Conservation (phyloP, 2,888 invertebrate genomes). For the Anodontia alba region DNA sequence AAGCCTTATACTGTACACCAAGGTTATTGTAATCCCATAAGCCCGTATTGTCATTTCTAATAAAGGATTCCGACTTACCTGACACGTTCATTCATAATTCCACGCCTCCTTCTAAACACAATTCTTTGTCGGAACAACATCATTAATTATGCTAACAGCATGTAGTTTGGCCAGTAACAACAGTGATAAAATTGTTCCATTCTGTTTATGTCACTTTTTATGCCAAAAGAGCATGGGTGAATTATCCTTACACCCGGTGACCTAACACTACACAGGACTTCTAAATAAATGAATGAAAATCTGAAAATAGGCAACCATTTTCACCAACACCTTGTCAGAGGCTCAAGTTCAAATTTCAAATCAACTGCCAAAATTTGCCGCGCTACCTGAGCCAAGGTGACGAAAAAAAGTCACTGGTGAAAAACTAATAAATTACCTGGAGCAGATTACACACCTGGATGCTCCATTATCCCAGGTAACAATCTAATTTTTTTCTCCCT, state of each 20-base stretch:
- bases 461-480: neutral
- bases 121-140: constrained; percentile 14
- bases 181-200: neutral
- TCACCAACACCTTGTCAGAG: neutral
- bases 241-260: neutral
- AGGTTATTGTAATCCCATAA: neutral
- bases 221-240: neutral
- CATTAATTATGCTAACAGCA: neutral
- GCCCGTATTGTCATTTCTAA: neutral
- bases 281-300: neutral
- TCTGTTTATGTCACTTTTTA: neutral
- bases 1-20: neutral
- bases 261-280: neutral
- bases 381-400: neutral
- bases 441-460: constrained; percentile 7
- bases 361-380: neutral
- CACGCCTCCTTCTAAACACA: constrained; percentile 5
- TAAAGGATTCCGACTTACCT: constrained; percentile 3
- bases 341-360: neutral
- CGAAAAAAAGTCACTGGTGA: neutral
- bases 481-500: too few species aligned
- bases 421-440: constrained; percentile 2
- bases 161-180: neutral
- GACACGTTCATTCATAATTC: constrained; percentile 20
- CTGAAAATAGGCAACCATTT: neutral